Evolutionary conservation across 1,140 invertebrate species (phyloP).

Genomic region (Drosophila neocordata): DNA sequence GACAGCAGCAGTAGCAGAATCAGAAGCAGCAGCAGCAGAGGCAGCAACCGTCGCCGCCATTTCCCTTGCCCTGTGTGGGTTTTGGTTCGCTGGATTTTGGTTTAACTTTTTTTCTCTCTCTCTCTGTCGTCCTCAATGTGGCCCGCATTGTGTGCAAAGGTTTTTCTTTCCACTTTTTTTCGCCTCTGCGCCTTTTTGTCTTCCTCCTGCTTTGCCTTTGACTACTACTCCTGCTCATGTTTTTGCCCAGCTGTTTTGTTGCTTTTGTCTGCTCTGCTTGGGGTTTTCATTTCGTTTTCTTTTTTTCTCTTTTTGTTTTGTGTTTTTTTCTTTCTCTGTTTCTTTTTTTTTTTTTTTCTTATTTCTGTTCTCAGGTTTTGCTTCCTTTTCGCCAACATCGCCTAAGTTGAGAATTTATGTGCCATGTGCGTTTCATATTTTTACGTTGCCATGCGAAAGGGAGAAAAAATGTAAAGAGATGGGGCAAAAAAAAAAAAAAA

Average conservation of each 20-base stretch:
- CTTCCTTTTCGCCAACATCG: constrained; percentile 38
- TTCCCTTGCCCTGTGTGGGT: neutral
- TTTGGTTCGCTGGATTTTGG: constrained; percentile 19
- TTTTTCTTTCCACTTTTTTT: constrained; percentile 35
- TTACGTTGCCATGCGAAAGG: constrained; percentile 64
- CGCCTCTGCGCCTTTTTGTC: neutral
- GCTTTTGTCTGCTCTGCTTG: constrained; percentile 60
- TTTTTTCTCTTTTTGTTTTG: neutral
- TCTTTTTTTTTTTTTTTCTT: neutral
- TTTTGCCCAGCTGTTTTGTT: constrained; percentile 43
- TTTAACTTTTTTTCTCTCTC: neutral
- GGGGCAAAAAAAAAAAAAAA: no score
- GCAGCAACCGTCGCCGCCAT: constrained; percentile 2
- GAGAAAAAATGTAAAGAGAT: neutral
- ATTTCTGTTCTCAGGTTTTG: constrained; percentile 34
- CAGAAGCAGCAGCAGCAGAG: constrained; percentile 26
- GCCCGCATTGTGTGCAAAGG: constrained; percentile 68
- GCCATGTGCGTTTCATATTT: constrained; percentile 72
- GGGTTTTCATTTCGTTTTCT: constrained; percentile 20
- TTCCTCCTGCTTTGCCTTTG: neutral
- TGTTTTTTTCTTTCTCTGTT: neutral
- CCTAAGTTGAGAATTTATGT: constrained; percentile 74
- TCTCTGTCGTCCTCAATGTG: constrained; percentile 53
- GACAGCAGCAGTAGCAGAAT: constrained; percentile 57
- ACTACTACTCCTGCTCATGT: constrained; percentile 20